phyloP scores from a whole-genome alignment of 2,113 vertebrate species.

The Morone chrysops region DNA sequence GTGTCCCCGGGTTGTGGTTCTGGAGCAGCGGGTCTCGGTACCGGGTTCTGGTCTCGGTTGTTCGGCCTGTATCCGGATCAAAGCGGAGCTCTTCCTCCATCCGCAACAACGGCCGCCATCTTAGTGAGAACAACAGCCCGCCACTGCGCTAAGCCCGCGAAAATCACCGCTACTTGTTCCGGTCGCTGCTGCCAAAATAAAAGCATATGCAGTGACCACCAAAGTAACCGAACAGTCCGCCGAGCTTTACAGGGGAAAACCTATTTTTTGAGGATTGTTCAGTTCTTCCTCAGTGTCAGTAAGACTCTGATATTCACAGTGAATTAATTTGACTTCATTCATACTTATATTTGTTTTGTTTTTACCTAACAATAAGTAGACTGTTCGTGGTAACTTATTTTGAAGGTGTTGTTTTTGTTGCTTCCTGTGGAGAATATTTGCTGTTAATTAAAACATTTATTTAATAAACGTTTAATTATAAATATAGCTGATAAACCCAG shows the following conservation, averaged over 20 bases:
- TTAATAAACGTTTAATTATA: no score
- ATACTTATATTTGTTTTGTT: no score
- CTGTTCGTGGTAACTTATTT: no score
- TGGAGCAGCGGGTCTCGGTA: not conserved
- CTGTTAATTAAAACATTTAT: no score
- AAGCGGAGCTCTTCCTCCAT: conserved; percentile 44
- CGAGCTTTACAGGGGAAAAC: not conserved
- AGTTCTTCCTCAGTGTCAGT: no score
- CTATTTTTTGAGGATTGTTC: not conserved
- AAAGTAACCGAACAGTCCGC: fast-evolving
- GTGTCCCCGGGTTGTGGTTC: not conserved
- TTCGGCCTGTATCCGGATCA: conserved; percentile 43
- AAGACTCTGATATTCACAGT: not conserved
- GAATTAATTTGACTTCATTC: not conserved
- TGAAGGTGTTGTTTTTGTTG: no score
- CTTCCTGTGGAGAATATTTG: no score
- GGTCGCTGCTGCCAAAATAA: conserved; percentile 36
- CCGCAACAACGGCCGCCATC: conserved; percentile 71
- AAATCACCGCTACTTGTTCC: not conserved
- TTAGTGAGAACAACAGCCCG: conserved; percentile 54
- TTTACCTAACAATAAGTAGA: no score
- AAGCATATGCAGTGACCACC: not conserved
- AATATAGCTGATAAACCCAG: no score
- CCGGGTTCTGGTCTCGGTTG: not conserved
- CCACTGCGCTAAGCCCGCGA: conserved; percentile 8